Evolutionary conservation across 2,888 invertebrate genomes (phyloP), one percentile per base, ranked within the genome.

Genomic region (Dynastes grantii): DNA sequence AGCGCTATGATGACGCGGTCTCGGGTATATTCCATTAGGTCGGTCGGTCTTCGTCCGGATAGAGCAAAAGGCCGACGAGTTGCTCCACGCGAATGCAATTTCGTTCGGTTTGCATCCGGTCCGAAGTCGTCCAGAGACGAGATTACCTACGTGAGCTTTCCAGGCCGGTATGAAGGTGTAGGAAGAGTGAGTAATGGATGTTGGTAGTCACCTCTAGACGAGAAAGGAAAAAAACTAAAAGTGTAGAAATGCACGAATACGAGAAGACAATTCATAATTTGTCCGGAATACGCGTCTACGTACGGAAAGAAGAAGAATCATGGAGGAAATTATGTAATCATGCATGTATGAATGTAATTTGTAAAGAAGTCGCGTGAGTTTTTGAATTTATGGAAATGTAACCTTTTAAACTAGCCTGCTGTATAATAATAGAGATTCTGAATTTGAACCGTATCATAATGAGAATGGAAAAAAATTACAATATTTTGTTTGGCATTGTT

Each of bases 21-120:
- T 49, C 68, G 51, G 51, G 68, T 37, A 51, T 68, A 51, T 68
- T 68, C 68, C 68, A 68, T 68, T 68, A 68, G 68, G 51, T 53
- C 13, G 55, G 22, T 27, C 55, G 22, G 55, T 58, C 22, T 51
- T 51, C 51, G 11, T 29, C 45, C 45, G 45, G 29, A 58, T n/a
- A 16, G 32, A 8, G 27, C 32, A 5, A 37, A 51, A 51, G 68
- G 51, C 68, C 51, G 51, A 2, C 8, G 22, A 16, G 4, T 58
- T 22, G 22, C 22, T 45, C 8, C 45, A 8, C 8, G 45, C 68
- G 51, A 51, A 68, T 68, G 68, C 68, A 68, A 68, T 68, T 51
- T 68, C 51, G 27, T 49, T 68, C 40, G 68, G 29, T 51, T 49
- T 51, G 68, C 68, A 68, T 68, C 68, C 68, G 68, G 68, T 68